These are phyloP conservation scores for Sisor rabdophorus DNA, from an alignment of 2,113 vertebrate species.

Conservation along the genomic window DNA sequence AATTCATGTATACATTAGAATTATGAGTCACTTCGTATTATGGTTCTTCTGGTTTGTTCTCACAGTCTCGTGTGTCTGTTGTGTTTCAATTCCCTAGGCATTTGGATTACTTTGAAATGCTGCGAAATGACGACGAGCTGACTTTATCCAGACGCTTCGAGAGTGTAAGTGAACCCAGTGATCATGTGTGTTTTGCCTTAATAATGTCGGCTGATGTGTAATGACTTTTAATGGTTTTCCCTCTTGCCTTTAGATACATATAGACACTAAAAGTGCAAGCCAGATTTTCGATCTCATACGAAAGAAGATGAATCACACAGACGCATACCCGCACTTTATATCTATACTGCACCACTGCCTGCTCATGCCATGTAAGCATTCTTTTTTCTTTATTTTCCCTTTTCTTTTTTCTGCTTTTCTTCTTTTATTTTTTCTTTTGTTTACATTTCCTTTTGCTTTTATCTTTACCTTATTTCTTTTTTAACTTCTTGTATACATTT, in stretches of 20 bases:
- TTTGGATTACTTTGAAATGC: slow-evolving; percentile 98
- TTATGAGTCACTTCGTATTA: not conserved
- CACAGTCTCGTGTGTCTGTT: not conserved
- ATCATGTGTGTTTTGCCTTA: not conserved
- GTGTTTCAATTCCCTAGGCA: slow-evolving; percentile 71
- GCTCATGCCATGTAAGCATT: slow-evolving; percentile 95
- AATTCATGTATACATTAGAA: slow-evolving; percentile 23
- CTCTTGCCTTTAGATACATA: slow-evolving; percentile 78
- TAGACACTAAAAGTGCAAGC: slow-evolving; percentile 95
- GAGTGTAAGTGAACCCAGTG: slow-evolving; percentile 66
- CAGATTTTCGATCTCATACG: slow-evolving; percentile 96
- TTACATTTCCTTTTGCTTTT: not conserved
- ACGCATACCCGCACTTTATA: slow-evolving; percentile 97
- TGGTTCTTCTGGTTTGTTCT: not conserved
- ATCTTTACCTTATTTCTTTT: not conserved
- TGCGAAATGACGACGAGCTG: slow-evolving; percentile 96
- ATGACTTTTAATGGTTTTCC: slow-evolving; percentile 1
- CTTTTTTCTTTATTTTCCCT: not conserved
- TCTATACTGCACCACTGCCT: slow-evolving; percentile 98
- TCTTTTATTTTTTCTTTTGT: not conserved
- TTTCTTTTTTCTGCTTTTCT: not conserved
- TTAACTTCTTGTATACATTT: not conserved
- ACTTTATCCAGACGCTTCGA: slow-evolving; percentile 95
- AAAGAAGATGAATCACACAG: slow-evolving; percentile 93
- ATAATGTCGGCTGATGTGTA: not conserved